Evolutionary conservation across 2,113 vertebrate genomes (phyloP), one percentile per base, ranked within the genome.

Genomic region (Sphyrna mokarran): DNA sequence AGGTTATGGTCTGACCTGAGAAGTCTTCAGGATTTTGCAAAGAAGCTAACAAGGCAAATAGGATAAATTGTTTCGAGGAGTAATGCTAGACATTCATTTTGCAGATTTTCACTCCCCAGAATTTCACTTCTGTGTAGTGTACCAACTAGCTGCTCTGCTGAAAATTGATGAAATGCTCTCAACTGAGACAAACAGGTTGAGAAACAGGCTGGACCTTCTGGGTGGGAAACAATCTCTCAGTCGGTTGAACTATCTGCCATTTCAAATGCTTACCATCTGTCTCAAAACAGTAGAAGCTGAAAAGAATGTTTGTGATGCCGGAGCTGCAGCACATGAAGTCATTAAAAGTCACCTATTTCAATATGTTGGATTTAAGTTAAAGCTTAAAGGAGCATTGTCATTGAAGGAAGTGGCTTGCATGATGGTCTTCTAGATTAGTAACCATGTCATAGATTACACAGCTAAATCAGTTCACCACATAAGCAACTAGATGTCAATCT

Each of bases 181-280:
- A 61, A 68, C 90, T 40, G 20, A 33, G 54, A 18, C 29, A n/a
- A 93, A 93, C 90, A 94, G n/a, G 61, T 94, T 68, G 61, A 94
- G 63, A 18, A 63, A 94, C 90, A 94, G 90, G 90, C 61, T 3
- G 63, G 66, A 94, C 33, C 61, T 94, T 94, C 90, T 68, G 63
- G 61, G 61, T 68, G 63, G 90, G 90, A 66, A 43, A 69, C 63
- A 70, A 23, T 70, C 87, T 29, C 54, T 90, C 66, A 94, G 68
- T 94, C 40, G 66, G 37, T 94, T 94, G 93, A 94, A 70, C 68
- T 43, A 94, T 26, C 63, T 70, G 93, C 33, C 93, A 70, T 20
- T 70, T 94, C 93, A 70, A 70, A 94, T 94, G 69, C 3, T 48
- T 22, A 94, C 33, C 63, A 70, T 94, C 93, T 94, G 93, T 43